A percentile compares a stretch with the other conserved stretches of the same genome.
phyloP scores from a whole-genome alignment of 2,888 invertebrate genomes.

The Volucella inanis region DNA sequence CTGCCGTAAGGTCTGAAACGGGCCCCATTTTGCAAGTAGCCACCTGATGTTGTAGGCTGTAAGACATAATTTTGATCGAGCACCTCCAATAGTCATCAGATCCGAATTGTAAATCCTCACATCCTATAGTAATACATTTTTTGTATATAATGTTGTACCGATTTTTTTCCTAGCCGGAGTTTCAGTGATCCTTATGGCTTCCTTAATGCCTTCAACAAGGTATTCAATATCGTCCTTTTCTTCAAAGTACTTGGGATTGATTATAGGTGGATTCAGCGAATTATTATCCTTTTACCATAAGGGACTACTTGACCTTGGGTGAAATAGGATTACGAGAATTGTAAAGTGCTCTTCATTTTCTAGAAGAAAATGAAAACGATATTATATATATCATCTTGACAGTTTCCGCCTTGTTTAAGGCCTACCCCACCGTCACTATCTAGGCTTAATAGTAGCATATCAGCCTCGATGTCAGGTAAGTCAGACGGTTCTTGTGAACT shows the following conservation, averaged over 20 bases:
- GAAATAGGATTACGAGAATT: slow-evolving; percentile 87
- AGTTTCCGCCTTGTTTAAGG: slow-evolving; percentile 85
- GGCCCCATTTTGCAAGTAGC: slow-evolving; percentile 90
- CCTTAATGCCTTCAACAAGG: slow-evolving; percentile 86
- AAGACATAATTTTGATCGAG: slow-evolving; percentile 85
- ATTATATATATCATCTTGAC: slow-evolving; percentile 85
- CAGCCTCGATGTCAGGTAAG: slow-evolving; percentile 88
- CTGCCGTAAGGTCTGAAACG: slow-evolving; percentile 85
- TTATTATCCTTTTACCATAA: slow-evolving; percentile 87
- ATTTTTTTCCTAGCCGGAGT: slow-evolving; percentile 86
- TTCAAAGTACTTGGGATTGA: slow-evolving; percentile 86
- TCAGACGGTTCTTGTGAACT: slow-evolving; percentile 85
- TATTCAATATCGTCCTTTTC: slow-evolving; percentile 83
- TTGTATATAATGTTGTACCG: slow-evolving; percentile 84
- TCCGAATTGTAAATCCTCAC: slow-evolving; percentile 84
- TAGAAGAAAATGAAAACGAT: slow-evolving; percentile 85
- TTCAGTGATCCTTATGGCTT: slow-evolving; percentile 85
- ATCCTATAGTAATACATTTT: slow-evolving; percentile 84
- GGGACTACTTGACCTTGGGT: slow-evolving; percentile 89
- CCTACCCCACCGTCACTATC: slow-evolving; percentile 85
- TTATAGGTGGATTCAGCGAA: slow-evolving; percentile 85
- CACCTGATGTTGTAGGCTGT: slow-evolving; percentile 87
- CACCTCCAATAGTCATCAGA: slow-evolving; percentile 89
- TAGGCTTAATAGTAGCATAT: slow-evolving; percentile 86
- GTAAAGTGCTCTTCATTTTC: slow-evolving; percentile 85